Base-by-base conservation (phyloP, 2,888 invertebrate genomes). In the Eumerus sabulonum region DNA sequence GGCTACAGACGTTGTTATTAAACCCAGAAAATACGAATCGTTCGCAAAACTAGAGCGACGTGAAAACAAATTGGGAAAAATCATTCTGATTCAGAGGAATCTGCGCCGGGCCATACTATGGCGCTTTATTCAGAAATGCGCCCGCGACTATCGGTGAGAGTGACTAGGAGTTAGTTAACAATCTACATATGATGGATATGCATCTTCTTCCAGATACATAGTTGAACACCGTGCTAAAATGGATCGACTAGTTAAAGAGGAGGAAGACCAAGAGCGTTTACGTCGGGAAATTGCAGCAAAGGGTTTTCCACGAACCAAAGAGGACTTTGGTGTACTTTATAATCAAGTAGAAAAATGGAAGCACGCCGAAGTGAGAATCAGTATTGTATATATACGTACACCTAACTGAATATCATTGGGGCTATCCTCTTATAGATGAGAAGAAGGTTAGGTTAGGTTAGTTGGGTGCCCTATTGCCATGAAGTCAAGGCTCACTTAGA, bases 241-340 rank as follows among this genome's bases (percentile, higher is more conserved):
- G 27, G 85, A 87, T 7, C 74, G 85, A n/a, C 82, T 83, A 0
- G 84, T 84, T 13, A 85, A 86, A 19, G 62, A 85, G 47, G 83
- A 84, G 13, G 83, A 84, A 91, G 76, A 83, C 35, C 81, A 84
- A 36, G 71, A 82, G 73, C 84, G 86, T 63, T 89, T 90, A 12
- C 90, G 90, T 79, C 91, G 91, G 36, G 93, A 93, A 84, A 89
- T 93, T 13, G 88, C 92, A 35, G 91, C 92, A 5, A 93, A 92
- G 87, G 92, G 92, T n/a, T 93, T 92, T 85, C 95, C 95, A 0
- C 91, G 91, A 83, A 92, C 92, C 4, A 91, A 92, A 67, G 91
- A 92, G 83, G 95, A 95, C 86, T 95, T 95, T 84, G 93, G 93
- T 82, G 91, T 94, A 89, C 88, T 95, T 1, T 94, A 93, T 85